phyloP scores from a whole-genome alignment of 2,888 invertebrate genomes.

The Coleophora flavipennella region DNA sequence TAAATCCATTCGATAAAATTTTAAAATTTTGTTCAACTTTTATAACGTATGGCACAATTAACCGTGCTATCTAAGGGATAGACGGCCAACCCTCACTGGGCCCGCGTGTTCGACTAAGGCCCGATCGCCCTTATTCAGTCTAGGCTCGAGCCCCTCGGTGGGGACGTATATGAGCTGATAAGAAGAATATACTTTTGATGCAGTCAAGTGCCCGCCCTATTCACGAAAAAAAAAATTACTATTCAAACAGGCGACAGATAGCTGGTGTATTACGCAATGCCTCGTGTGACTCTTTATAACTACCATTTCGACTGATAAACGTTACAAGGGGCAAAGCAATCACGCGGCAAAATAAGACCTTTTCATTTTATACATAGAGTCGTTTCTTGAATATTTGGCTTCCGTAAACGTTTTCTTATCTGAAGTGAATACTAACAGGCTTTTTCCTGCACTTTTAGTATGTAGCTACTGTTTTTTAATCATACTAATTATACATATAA shows the following conservation, averaged over 20 bases:
- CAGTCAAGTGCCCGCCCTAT: too few relatives aligned
- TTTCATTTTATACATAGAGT: conserved; percentile 24
- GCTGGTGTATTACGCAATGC: conserved; percentile 59
- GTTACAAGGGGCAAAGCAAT: conserved; percentile 32
- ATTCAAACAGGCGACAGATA: conserved; percentile 43
- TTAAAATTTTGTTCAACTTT: too few relatives aligned
- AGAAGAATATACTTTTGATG: too few relatives aligned
- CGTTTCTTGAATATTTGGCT: conserved; percentile 17
- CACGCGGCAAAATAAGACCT: conserved; percentile 28
- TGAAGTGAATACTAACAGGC: conserved; percentile 41
- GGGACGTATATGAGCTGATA: too few relatives aligned
- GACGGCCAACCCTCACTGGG: too few relatives aligned
- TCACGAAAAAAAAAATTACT: conserved; percentile 21
- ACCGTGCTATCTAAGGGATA: too few relatives aligned
- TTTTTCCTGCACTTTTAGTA: conserved; percentile 44
- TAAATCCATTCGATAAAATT: too few relatives aligned
- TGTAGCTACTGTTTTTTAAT: conserved; percentile 14
- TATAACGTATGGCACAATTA: too few relatives aligned
- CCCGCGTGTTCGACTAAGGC: too few relatives aligned
- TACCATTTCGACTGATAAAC: conserved; percentile 37
- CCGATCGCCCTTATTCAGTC: too few relatives aligned
- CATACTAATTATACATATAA: too few relatives aligned
- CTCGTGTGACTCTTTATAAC: conserved; percentile 68
- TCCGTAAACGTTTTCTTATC: conserved; percentile 27
- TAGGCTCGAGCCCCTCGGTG: too few relatives aligned